phyloP scores from a whole-genome alignment of 1,140 invertebrate species.

The Zaprionus lachaisei region DNA sequence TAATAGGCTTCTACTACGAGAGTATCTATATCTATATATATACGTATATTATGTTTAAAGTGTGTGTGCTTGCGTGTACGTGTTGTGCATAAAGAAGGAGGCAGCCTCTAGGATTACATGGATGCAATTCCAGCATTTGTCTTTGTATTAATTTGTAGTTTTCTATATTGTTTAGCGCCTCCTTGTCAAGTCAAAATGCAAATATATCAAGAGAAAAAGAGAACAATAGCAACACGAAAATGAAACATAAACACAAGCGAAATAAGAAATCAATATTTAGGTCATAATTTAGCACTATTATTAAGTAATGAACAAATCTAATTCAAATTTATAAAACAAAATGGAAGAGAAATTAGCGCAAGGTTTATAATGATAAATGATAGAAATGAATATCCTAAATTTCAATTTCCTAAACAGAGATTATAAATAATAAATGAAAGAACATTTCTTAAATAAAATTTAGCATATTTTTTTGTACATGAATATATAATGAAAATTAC shows the following conservation, averaged over 20 bases:
- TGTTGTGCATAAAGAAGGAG: conserved; percentile 62
- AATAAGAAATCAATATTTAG: conserved; percentile 69
- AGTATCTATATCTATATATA: conserved; percentile 42
- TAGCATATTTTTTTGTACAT: conserved; percentile 79
- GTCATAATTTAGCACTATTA: conserved; percentile 77
- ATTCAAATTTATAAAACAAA: conserved; percentile 47
- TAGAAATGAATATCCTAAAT: conserved; percentile 70
- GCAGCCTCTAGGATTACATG: conserved; percentile 66
- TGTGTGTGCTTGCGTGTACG: conserved; percentile 37
- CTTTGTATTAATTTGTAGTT: conserved; percentile 44
- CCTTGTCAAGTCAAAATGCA: conserved; percentile 42
- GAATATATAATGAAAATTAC: conserved; percentile 29
- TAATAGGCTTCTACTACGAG: conserved; percentile 67
- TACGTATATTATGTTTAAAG: conserved; percentile 65
- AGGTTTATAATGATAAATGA: conserved; percentile 53
- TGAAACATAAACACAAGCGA: conserved; percentile 10
- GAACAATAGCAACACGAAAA: conserved; percentile 5
- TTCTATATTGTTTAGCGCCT: conserved; percentile 48
- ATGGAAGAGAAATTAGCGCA: conserved; percentile 66
- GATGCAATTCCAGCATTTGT: conserved; percentile 60
- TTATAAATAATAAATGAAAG: conserved; percentile 73
- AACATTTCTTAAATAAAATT: conserved; percentile 72
- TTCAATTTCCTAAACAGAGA: conserved; percentile 70
- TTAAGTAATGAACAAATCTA: conserved; percentile 67
- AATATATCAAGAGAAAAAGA: conserved; percentile 59